These are phyloP conservation scores for Henicopernis longicauda DNA, from an alignment of 2,113 vertebrate genomes.

Conservation along the genomic window DNA sequence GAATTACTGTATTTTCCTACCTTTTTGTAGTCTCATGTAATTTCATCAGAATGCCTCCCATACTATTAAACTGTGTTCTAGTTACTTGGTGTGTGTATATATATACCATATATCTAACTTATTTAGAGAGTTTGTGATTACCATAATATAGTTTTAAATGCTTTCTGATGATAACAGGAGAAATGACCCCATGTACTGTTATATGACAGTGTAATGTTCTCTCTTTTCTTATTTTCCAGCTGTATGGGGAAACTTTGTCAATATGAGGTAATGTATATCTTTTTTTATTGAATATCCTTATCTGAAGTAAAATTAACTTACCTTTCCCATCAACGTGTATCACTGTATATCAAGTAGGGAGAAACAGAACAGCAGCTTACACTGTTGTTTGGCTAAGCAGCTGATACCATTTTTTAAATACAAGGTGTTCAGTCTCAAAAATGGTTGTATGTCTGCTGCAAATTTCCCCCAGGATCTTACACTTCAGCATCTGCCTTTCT, in stretches of 20 bases:
- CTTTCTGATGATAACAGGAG: neutral
- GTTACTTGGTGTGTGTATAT: neutral
- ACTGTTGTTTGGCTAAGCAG: neutral
- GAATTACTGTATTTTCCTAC: neutral
- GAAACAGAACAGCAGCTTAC: neutral
- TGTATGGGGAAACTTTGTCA: conserved; percentile 82
- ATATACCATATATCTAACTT: neutral
- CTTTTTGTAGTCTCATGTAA: neutral
- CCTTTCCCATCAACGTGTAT: neutral
- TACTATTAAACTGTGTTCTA: neutral
- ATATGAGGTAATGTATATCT: conserved; percentile 76
- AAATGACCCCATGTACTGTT: neutral
- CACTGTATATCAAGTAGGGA: neutral
- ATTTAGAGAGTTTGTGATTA: neutral
- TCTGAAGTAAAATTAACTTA: neutral
- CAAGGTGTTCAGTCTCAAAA: neutral
- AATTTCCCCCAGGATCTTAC: neutral
- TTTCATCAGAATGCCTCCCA: neutral
- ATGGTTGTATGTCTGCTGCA: neutral
- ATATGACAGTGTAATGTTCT: neutral
- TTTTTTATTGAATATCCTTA: neutral
- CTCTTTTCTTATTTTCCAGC: conserved; percentile 67
- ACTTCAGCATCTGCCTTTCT: neutral
- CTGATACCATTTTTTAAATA: neutral
- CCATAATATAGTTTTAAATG: neutral